A percentile compares a stretch with the other conserved stretches of the same genome.
Evolutionary conservation across 2,888 invertebrate species (phyloP).

Genomic region (Ormyrus rosae): DNA sequence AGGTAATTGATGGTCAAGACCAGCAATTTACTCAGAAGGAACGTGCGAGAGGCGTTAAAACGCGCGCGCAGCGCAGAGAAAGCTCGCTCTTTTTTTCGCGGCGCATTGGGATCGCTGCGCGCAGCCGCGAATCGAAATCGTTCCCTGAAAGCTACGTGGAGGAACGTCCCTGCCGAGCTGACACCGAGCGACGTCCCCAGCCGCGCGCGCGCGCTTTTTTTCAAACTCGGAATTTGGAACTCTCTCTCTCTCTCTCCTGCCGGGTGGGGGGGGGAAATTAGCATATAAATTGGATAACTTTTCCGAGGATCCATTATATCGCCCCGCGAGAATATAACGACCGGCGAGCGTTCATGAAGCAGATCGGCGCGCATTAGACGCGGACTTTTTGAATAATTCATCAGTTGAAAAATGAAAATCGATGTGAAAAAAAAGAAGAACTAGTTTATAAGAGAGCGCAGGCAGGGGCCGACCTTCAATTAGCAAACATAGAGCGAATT

Average conservation of each 20-base stretch:
- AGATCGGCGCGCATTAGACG: background rate
- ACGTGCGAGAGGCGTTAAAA: conserved; percentile 32
- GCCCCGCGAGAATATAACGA: background rate
- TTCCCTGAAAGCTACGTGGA: conserved; percentile 42
- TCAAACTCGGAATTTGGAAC: background rate
- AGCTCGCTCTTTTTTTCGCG: conserved; percentile 1
- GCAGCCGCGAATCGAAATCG: conserved; percentile 23
- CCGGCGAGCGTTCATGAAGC: conserved; percentile 3
- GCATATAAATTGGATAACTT: background rate
- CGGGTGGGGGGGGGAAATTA: background rate
- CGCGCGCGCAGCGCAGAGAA: background rate
- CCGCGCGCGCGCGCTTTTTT: background rate
- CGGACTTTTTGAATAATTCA: conserved; percentile 24
- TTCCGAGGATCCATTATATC: background rate
- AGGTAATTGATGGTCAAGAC: conserved; percentile 49
- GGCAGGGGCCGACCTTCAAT: background rate
- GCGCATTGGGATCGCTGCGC: background rate
- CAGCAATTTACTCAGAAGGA: conserved; percentile 40
- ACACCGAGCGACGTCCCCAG: background rate
- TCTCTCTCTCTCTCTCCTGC: no score
- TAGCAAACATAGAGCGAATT: conserved; percentile 21
- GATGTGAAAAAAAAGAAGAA: background rate
- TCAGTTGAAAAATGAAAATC: conserved; percentile 11
- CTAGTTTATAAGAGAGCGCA: conserved; percentile 9
- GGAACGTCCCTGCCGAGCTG: conserved; percentile 5